A percentile compares a stretch with the other conserved stretches of the same genome.
Conservation (phyloP, 2,888 invertebrate species). For the Drosophila atroscutellata region DNA sequence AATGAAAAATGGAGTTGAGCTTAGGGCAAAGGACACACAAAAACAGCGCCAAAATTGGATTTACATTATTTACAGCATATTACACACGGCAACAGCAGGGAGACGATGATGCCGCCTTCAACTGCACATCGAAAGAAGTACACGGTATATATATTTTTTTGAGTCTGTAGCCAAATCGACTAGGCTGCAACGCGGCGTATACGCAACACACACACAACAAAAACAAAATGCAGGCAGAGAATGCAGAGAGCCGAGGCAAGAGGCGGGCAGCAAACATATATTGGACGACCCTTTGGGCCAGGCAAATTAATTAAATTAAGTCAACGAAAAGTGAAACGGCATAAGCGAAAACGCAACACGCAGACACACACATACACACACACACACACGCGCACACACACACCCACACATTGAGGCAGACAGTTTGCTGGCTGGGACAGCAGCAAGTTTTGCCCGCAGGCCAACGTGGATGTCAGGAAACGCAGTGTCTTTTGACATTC, state of each 20-base stretch:
- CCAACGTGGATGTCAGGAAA: constrained; percentile 37
- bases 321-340: constrained; percentile 80
- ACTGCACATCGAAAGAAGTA: constrained; percentile 40
- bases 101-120: constrained; percentile 16
- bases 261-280: constrained; percentile 39
- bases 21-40: constrained; percentile 34
- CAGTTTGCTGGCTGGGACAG: constrained; percentile 37
- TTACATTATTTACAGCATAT: constrained; percentile 79
- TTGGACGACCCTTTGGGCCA: constrained; percentile 73
- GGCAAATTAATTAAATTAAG: constrained; percentile 79
- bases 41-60: constrained; percentile 64
- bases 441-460: constrained; percentile 64
- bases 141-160: constrained; percentile 7
- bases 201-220: constrained; percentile 61
- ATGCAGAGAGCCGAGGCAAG: constrained; percentile 13
- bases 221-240: constrained; percentile 29
- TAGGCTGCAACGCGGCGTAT: constrained; percentile 66
- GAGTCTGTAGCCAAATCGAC: constrained; percentile 19
- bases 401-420: constrained; percentile 23
- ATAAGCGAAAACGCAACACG: constrained; percentile 62
- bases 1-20: neutral
- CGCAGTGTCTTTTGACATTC: constrained; percentile 70
- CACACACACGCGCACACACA: constrained; percentile 21
- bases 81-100: constrained; percentile 37
- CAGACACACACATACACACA: constrained; percentile 20